Percentiles rank a stretch among this genome's conserved stretches.
These are phyloP conservation scores for Diploptera punctata DNA, from an alignment of 2,888 invertebrate species.

Conservation along the genomic window DNA sequence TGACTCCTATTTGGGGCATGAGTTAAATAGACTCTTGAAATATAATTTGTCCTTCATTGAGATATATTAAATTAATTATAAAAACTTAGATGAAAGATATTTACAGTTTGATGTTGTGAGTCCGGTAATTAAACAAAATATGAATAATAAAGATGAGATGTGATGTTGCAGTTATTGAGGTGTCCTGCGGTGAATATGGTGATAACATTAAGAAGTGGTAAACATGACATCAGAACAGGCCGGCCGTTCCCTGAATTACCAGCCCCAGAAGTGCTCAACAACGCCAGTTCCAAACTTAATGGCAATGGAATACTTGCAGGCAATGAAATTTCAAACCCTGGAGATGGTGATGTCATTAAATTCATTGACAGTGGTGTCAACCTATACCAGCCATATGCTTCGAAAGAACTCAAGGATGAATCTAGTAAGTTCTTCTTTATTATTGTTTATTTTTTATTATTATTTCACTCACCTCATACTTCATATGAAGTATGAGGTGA, in stretches of 20 bases:
- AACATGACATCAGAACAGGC: conserved; percentile 78
- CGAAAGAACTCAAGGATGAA: conserved; percentile 68
- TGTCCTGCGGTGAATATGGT: conserved; percentile 96
- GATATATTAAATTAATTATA: no score
- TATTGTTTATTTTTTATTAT: no score
- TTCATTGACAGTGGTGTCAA: conserved; percentile 56
- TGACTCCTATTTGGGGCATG: no score
- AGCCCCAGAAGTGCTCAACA: conserved; percentile 47
- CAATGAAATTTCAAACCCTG: not conserved
- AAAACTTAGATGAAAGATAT: not conserved
- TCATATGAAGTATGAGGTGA: no score
- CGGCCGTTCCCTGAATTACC: conserved; percentile 70
- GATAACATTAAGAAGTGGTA: conserved; percentile 86
- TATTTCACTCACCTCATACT: no score
- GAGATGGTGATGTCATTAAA: conserved; percentile 6
- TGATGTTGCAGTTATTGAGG: conserved; percentile 73
- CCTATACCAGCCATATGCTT: conserved; percentile 63
- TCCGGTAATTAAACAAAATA: not conserved
- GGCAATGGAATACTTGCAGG: conserved; percentile 2
- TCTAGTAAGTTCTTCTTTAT: conserved; percentile 58
- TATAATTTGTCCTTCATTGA: no score
- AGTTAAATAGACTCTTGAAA: no score
- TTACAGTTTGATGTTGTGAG: not conserved
- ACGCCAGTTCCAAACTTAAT: conserved; percentile 8
- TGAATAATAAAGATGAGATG: no score